phyloP scores from a whole-genome alignment of 2,888 invertebrate genomes.

The Candidula unifasciata region DNA sequence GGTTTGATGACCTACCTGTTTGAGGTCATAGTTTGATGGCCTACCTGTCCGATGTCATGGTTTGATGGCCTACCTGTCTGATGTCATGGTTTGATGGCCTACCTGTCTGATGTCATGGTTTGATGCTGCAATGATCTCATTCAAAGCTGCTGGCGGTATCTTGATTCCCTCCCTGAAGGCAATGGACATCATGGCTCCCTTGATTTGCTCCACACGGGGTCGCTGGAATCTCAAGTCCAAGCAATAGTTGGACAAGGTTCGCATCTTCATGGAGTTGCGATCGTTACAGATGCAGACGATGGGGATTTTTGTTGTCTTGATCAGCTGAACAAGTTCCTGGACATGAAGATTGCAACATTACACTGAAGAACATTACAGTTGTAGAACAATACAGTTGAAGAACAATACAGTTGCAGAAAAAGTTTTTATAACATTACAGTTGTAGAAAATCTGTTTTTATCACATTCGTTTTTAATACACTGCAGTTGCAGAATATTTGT shows the following conservation, averaged over 20 bases:
- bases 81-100: no score
- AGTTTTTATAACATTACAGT: no score
- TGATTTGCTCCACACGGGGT: conserved; percentile 93
- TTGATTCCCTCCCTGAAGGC: conserved; percentile 93
- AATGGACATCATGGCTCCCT: conserved; percentile 92
- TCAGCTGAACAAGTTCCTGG: conserved; percentile 91
- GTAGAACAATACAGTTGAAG: no score
- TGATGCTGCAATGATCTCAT: conserved; percentile 89
- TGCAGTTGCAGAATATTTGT: no score
- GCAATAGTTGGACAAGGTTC: conserved; percentile 94
- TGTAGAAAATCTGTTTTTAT: no score
- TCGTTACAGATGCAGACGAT: conserved; percentile 95
- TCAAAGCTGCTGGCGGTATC: conserved; percentile 85
- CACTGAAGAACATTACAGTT: no score
- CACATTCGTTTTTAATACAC: no score
- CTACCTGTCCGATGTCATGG: no score
- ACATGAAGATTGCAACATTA: conserved; percentile 41
- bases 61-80: no score
- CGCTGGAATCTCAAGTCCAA: conserved; percentile 91
- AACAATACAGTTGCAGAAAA: no score
- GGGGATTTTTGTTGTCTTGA: conserved; percentile 86
- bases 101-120: conserved; percentile 96
- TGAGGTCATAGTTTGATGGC: no score
- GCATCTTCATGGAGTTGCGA: conserved; percentile 91
- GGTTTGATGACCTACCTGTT: no score